These are phyloP conservation scores for Drosophila burlai DNA, from an alignment of 1,140 invertebrate species.

Conservation along the genomic window DNA sequence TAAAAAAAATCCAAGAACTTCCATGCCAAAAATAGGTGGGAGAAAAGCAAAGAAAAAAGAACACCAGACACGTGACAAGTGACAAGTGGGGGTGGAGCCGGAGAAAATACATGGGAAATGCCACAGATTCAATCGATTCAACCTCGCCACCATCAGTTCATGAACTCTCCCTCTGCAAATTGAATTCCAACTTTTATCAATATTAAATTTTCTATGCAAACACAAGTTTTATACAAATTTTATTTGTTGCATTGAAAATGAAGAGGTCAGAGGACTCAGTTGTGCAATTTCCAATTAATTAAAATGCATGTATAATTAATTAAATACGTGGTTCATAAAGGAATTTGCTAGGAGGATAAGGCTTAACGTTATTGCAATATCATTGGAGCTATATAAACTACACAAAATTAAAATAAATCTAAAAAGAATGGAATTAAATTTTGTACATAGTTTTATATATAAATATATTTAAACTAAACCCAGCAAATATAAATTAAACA, in stretches of 20 bases:
- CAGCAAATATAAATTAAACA: not conserved
- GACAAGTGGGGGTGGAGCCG: not conserved
- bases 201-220: conserved; percentile 30
- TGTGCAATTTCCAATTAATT: conserved; percentile 43
- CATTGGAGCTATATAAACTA: not conserved
- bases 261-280: not conserved
- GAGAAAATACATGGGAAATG: conserved; percentile 8
- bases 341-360: conserved; percentile 4
- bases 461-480: not conserved
- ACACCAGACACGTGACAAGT: conserved; percentile 10
- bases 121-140: conserved; percentile 11
- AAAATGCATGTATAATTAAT: conserved; percentile 55
- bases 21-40: conserved; percentile 56
- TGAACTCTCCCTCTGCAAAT: conserved; percentile 13
- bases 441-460: not conserved
- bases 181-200: conserved; percentile 38
- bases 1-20: conserved; percentile 24
- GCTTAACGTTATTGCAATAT: conserved; percentile 3
- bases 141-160: not conserved
- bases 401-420: not conserved
- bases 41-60: conserved; percentile 9
- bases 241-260: conserved; percentile 14
- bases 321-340: conserved; percentile 14
- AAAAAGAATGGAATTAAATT: not conserved
- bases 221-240: conserved; percentile 14